Percentiles rank a stretch among this genome's conserved stretches.
These are phyloP conservation scores for Euphydryas editha DNA, from an alignment of 2,888 invertebrate species.

Conservation along the genomic window DNA sequence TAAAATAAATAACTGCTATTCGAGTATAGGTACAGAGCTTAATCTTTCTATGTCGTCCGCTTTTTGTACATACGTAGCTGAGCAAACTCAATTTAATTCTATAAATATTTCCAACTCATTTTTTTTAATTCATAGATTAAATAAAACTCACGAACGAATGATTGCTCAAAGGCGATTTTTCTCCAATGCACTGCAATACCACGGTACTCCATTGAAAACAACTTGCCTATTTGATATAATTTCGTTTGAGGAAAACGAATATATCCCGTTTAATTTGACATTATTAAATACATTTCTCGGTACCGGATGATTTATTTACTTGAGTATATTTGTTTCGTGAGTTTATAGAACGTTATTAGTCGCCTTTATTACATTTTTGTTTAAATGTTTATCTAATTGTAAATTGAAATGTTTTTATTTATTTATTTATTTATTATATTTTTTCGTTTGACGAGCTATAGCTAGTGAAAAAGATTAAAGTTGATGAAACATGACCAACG, in stretches of 20 bases:
- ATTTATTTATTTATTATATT: no score
- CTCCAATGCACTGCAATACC: constrained; percentile 7
- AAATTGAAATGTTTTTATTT: no score
- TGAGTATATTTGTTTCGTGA: neutral
- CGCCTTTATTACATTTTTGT: neutral
- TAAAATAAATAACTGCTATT: no score
- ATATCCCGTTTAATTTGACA: neutral
- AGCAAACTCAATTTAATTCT: neutral
- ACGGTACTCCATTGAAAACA: constrained; percentile 5
- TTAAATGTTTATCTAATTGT: neutral
- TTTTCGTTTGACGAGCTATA: no score
- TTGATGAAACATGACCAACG: no score
- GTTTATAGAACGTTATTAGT: neutral
- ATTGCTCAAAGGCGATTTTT: constrained; percentile 9
- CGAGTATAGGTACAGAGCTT: no score
- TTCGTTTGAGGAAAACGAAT: constrained; percentile 1
- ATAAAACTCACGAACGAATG: constrained; percentile 16
- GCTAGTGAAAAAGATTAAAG: no score
- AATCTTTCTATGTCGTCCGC: no score
- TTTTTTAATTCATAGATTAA: constrained; percentile 7
- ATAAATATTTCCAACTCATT: neutral
- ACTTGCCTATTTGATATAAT: neutral
- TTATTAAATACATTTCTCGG: constrained; percentile 2
- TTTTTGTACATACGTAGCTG: neutral
- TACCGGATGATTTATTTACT: neutral